Evolutionary conservation across 2,113 vertebrate genomes (phyloP).

Genomic region (Lutjanus erythropterus): DNA sequence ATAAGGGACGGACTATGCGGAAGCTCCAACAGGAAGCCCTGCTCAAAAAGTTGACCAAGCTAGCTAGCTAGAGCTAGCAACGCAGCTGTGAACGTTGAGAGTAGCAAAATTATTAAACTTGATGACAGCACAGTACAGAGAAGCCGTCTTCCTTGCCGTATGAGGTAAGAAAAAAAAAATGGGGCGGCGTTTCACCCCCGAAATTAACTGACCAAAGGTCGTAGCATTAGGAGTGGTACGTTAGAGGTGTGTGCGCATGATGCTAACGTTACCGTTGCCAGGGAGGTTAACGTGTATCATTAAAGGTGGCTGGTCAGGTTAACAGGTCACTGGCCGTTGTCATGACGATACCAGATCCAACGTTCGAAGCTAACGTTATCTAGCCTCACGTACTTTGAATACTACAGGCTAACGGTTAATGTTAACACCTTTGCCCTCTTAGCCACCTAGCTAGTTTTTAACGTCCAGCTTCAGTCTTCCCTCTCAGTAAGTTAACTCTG

Average conservation of each 20-base stretch:
- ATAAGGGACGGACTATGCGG: constrained; percentile 71
- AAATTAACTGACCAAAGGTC: neutral
- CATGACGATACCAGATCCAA: too few relatives aligned
- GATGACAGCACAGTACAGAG: constrained; percentile 14
- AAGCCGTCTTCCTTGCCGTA: constrained; percentile 1
- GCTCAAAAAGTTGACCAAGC: constrained; percentile 52
- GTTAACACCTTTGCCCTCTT: neutral
- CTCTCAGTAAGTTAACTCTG: too few relatives aligned
- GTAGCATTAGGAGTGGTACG: neutral
- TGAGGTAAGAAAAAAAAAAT: constrained; percentile 33
- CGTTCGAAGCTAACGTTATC: neutral
- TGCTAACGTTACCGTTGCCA: constrained; percentile 12
- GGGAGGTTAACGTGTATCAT: neutral
- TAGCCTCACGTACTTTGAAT: too few relatives aligned
- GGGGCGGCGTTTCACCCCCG: constrained; percentile 12
- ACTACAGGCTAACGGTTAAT: neutral
- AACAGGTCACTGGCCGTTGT: constrained; percentile 34
- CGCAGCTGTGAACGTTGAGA: neutral
- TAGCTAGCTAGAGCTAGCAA: constrained; percentile 23
- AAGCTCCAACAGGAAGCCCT: constrained; percentile 75
- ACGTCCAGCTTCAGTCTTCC: neutral
- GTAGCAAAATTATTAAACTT: neutral
- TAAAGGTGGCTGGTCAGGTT: neutral
- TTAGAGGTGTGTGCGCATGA: constrained; percentile 37
- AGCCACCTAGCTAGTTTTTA: neutral